These are phyloP conservation scores for Abrostola tripartita DNA, from an alignment of 2,888 invertebrate species.

Conservation along the genomic window DNA sequence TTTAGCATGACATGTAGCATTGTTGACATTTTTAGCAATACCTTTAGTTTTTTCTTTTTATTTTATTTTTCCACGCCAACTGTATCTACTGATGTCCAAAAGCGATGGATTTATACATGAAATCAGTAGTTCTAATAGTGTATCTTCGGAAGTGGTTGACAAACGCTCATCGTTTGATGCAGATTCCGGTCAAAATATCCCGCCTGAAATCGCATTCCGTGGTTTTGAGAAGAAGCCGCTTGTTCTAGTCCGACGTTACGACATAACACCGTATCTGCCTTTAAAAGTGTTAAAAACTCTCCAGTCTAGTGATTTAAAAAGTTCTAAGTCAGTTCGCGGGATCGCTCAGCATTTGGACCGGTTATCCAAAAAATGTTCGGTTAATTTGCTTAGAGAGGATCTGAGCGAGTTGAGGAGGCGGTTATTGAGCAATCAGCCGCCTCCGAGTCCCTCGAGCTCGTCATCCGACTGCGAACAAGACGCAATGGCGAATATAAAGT, in stretches of 20 bases:
- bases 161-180: constrained; percentile 28
- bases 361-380: constrained; percentile 63
- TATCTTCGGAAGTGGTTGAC: constrained; percentile 40
- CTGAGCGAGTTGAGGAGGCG: constrained; percentile 61
- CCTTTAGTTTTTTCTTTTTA: constrained; percentile 64
- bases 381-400: constrained; percentile 67
- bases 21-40: constrained; percentile 68
- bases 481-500: constrained; percentile 63
- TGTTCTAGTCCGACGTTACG: constrained; percentile 67
- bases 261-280: constrained; percentile 68
- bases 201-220: constrained; percentile 63
- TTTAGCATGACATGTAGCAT: constrained; percentile 61
- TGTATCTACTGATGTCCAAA: constrained; percentile 64
- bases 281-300: constrained; percentile 1
- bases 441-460: constrained; percentile 40
- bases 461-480: constrained; percentile 58
- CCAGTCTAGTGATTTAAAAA: constrained; percentile 4
- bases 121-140: constrained; percentile 27
- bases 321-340: constrained; percentile 5
- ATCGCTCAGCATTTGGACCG: constrained; percentile 33
- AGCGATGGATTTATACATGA: constrained; percentile 67
- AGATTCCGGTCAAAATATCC: constrained; percentile 51
- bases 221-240: constrained; percentile 71
- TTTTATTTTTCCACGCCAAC: constrained; percentile 66
- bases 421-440: constrained; percentile 9